Evolutionary conservation across 2,113 vertebrate genomes (phyloP).

Genomic region (Picathartes gymnocephalus): DNA sequence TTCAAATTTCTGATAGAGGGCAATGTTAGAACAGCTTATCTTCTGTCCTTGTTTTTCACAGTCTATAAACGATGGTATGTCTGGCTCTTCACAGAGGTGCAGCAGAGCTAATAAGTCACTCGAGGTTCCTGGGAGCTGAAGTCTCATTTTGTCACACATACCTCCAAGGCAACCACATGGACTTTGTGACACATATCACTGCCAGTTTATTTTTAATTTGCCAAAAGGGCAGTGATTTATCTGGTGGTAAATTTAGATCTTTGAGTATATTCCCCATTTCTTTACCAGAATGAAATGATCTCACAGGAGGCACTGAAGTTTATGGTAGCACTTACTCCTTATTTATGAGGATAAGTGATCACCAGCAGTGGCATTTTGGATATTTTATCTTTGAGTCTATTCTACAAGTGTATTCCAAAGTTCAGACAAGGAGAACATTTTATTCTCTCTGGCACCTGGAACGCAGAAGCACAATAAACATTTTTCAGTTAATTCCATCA

Average conservation of each 20-base stretch:
- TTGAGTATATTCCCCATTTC: neutral
- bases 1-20: conserved; percentile 48
- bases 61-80: neutral
- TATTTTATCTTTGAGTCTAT: neutral
- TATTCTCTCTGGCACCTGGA: neutral
- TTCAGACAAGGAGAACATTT: neutral
- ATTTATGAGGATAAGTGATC: neutral
- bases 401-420: neutral
- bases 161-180: neutral
- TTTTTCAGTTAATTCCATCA: neutral
- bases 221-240: neutral
- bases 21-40: conserved; percentile 39
- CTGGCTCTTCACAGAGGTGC: neutral
- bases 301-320: neutral
- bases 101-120: neutral
- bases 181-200: neutral
- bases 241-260: neutral
- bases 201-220: conserved; percentile 36
- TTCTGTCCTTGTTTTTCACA: neutral
- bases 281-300: neutral
- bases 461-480: neutral
- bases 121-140: neutral
- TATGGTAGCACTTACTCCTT: neutral
- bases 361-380: neutral
- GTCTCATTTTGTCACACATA: neutral